phyloP scores from a whole-genome alignment of 2,888 invertebrate species.

The Rhagonycha fulva region DNA sequence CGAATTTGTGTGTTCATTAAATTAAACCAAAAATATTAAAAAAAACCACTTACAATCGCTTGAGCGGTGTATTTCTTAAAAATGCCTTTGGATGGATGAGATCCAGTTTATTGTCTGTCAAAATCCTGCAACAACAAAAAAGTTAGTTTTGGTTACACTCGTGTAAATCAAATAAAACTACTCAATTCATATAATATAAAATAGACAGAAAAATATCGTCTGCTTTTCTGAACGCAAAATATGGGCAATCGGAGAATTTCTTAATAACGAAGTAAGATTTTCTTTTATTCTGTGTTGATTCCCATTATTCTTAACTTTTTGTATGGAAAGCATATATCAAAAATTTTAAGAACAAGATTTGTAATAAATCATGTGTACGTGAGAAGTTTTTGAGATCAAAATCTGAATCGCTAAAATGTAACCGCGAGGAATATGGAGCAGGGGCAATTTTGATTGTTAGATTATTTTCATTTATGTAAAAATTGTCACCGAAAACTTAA shows the following conservation, averaged over 20 bases:
- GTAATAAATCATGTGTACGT: neutral
- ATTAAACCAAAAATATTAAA: neutral
- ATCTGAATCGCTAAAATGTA: neutral
- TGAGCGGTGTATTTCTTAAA: constrained; percentile 61
- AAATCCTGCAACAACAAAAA: constrained; percentile 62
- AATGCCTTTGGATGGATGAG: constrained; percentile 70
- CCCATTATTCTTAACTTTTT: neutral
- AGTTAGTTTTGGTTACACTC: neutral
- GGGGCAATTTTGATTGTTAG: neutral
- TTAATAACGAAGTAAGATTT: neutral
- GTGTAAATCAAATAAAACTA: neutral
- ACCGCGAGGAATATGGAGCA: neutral
- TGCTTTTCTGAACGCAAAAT: neutral
- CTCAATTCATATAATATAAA: neutral
- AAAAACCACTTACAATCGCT: constrained; percentile 63
- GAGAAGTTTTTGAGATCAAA: neutral
- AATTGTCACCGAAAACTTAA: too few species aligned
- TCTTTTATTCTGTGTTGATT: neutral
- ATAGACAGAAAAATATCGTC: neutral
- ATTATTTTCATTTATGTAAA: neutral
- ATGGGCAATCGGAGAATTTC: neutral
- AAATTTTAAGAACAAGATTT: neutral
- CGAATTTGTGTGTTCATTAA: neutral
- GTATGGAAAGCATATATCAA: neutral
- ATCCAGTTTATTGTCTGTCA: constrained; percentile 77